Evolutionary conservation across 2,113 vertebrate genomes (phyloP).

Genomic region (Narcine bancroftii): DNA sequence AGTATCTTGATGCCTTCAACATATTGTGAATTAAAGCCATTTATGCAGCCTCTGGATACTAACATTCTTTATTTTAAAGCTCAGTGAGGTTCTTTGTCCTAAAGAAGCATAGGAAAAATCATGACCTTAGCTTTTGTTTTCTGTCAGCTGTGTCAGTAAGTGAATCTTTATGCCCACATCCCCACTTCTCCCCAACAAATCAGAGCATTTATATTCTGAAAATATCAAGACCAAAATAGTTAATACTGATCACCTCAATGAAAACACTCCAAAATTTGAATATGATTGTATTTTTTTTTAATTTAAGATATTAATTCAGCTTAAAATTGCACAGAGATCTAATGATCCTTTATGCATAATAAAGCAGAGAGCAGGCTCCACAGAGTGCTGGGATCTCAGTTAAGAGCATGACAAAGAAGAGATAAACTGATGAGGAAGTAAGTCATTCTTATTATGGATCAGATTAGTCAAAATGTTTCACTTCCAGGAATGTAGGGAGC

Average conservation of each 20-base stretch:
- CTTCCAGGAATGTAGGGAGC: conserved; percentile 17
- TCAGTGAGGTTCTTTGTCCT: not conserved
- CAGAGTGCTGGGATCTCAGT: not conserved
- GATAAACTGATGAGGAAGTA: not conserved
- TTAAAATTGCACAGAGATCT: not conserved
- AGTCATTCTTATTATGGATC: not conserved
- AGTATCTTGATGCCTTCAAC: not conserved
- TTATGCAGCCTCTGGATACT: not conserved
- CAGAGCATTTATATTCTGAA: not conserved
- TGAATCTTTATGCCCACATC: not conserved
- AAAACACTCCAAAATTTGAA: not conserved
- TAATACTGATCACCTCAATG: not conserved
- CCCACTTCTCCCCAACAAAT: too few species aligned
- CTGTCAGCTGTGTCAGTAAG: too few species aligned
- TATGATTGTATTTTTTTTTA: not conserved
- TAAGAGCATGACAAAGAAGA: not conserved
- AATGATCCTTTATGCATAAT: not conserved
- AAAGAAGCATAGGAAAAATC: not conserved
- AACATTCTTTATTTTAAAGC: too few species aligned
- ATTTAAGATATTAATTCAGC: not conserved
- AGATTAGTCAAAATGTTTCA: not conserved
- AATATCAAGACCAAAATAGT: not conserved
- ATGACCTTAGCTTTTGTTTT: conserved; percentile 12
- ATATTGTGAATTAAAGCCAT: not conserved
- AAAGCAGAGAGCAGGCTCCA: not conserved